Base-by-base conservation (phyloP, 2,113 vertebrate species). In the Chaetodon trifascialis region DNA sequence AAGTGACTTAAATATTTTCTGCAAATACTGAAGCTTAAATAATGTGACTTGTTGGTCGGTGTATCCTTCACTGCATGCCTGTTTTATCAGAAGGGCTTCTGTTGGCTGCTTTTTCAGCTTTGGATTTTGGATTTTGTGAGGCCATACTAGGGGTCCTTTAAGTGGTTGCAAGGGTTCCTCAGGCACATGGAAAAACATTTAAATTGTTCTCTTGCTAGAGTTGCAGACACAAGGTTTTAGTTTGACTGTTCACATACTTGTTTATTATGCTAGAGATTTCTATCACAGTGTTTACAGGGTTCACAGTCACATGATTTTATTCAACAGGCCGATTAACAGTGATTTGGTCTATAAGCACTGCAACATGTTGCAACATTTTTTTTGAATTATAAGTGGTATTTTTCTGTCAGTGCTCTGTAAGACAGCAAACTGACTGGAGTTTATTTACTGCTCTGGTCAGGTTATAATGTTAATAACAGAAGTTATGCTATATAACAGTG, bases 191-290 rank as follows among this genome's bases (percentile, higher is more conserved):
- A 44, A 46, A 78, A 36, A 44, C n/a, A 7, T 40, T 40, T 5
- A 40, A 40, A 8, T 40, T 40, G 23, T 38, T 68, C 36, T 38
- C 54, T 51, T 30, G 47, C 55, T 21, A 25, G 23, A 15, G 12
- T 11, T 59, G 30, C 4, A 30, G 2, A n/a, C 30, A 47, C 25
- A 69, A 56, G 30, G 21, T 58, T 58, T 34, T 9, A 21, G 15
- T 38, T 23, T 46, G 51, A 66, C 46, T 14, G 25, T 59, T 67
- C 55, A 51, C 23, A 17, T 64, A 66, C 40, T 56, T 19, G 2
- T 9, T 51, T 51, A 60, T 65, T 65, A 34, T 65, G n/a, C 17
- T 59, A 55, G 30, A 71, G 49, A 49, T 47, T 40, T 66, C 10
- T 59, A 36, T 44, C 58, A 3, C 30, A 49, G 16, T 64, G 46